These are phyloP conservation scores for Triplophysa tibetana DNA, from an alignment of 2,113 vertebrate genomes.

Conservation along the genomic window DNA sequence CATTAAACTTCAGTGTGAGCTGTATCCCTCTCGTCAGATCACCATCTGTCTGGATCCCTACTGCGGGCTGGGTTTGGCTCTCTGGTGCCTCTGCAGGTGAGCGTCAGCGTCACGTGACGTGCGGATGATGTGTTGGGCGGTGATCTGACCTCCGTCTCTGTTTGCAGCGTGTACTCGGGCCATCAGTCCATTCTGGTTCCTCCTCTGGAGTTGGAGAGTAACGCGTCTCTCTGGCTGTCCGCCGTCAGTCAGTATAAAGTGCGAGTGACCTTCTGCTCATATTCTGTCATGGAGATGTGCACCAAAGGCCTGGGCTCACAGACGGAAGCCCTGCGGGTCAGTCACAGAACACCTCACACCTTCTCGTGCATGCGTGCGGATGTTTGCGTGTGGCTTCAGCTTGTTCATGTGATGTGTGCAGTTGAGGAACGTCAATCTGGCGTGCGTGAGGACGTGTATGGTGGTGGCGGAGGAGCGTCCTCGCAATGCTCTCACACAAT, in stretches of 20 bases:
- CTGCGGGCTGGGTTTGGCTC: constrained; percentile 94
- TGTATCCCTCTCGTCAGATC: constrained; percentile 94
- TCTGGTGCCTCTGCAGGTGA: constrained; percentile 97
- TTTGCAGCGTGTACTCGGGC: constrained; percentile 80
- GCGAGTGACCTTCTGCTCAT: constrained; percentile 94
- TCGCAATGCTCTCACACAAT: constrained; percentile 85
- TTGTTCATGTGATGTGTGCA: constrained; percentile 55
- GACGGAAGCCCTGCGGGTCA: constrained; percentile 85
- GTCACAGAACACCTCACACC: constrained; percentile 43
- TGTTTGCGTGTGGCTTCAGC: too few species aligned
- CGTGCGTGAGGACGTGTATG: constrained; percentile 94
- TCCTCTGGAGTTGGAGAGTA: constrained; percentile 92
- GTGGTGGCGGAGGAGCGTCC: constrained; percentile 96
- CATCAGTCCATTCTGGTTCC: constrained; percentile 95
- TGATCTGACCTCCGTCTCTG: constrained; percentile 31
- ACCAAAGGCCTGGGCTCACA: constrained; percentile 91
- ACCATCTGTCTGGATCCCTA: constrained; percentile 97
- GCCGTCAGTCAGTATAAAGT: constrained; percentile 96
- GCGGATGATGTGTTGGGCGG: constrained; percentile 27
- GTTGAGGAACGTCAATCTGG: constrained; percentile 90
- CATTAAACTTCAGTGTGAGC: constrained; percentile 95
- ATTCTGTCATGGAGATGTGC: constrained; percentile 98
- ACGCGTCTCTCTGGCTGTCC: constrained; percentile 89
- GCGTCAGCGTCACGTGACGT: neutral
- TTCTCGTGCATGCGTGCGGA: too few species aligned